Conservation (phyloP, 2,113 vertebrate species). For the Pollachius pollachius region DNA sequence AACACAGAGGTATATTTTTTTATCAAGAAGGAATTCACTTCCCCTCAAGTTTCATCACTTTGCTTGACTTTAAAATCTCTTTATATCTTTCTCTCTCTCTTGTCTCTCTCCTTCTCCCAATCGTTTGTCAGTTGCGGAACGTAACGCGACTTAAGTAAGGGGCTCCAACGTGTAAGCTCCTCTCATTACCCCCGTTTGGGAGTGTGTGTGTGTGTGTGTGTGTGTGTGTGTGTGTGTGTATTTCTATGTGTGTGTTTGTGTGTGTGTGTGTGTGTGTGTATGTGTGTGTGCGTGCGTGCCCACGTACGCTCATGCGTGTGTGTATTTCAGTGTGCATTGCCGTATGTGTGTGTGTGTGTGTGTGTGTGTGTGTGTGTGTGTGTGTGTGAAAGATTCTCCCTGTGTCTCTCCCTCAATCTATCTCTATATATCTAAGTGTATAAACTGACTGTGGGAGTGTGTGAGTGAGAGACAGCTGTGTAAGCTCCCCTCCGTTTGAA, state of each 20-base stretch:
- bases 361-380: slow-evolving; percentile 4
- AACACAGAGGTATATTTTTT: not conserved
- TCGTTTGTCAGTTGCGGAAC: slow-evolving; percentile 62
- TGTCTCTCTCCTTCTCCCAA: slow-evolving; percentile 49
- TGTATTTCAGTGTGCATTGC: too few species aligned
- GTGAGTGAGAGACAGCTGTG: slow-evolving; percentile 66
- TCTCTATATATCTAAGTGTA: slow-evolving; percentile 30
- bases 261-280: slow-evolving; percentile 3
- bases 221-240: slow-evolving; percentile 43
- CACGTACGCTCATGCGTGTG: too few species aligned
- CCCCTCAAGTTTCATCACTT: slow-evolving; percentile 67
- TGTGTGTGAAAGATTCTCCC: not conserved
- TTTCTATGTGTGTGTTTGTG: not conserved
- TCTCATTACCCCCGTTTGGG: slow-evolving; percentile 65
- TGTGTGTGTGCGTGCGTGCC: slow-evolving; percentile 45
- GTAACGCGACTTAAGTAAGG: slow-evolving; percentile 64
- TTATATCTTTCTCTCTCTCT: not conserved
- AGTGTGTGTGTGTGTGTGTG: not conserved
- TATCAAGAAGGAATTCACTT: slow-evolving; percentile 24
- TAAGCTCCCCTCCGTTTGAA: slow-evolving; percentile 73
- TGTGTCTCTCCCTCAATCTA: slow-evolving; percentile 19
- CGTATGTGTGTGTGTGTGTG: not conserved
- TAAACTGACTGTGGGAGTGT: slow-evolving; percentile 49
- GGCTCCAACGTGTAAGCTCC: slow-evolving; percentile 62
- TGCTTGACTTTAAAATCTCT: slow-evolving; percentile 53